Percentiles rank a stretch among this genome's conserved stretches.
Evolutionary conservation across 92 coral and sea anemone species (phyloP).

Genomic region (Virgularia gustaviana): DNA sequence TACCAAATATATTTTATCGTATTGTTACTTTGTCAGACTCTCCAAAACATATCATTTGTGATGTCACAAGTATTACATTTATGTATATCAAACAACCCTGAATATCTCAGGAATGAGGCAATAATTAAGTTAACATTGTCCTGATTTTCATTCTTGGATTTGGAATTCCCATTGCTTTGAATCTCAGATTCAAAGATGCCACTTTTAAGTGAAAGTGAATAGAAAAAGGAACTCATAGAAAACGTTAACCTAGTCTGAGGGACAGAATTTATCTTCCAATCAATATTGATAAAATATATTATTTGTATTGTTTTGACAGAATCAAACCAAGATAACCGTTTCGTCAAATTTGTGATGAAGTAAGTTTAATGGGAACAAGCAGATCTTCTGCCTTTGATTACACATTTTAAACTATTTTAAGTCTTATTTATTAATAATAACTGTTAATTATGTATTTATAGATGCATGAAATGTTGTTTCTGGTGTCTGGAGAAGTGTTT

Average conservation of each 20-base stretch:
- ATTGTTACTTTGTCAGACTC: too few relatives aligned
- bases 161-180: too few relatives aligned
- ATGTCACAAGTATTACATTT: too few relatives aligned
- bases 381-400: not conserved
- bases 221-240: not conserved
- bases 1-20: too few relatives aligned
- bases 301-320: slow-evolving; percentile 21
- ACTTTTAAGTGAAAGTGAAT: not conserved
- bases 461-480: slow-evolving; percentile 96
- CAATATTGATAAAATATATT: not conserved
- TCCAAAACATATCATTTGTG: too few relatives aligned
- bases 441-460: slow-evolving; percentile 7
- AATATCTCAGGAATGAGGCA: too few relatives aligned
- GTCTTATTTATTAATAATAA: not conserved
- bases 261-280: not conserved
- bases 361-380: slow-evolving; percentile 40
- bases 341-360: slow-evolving; percentile 49
- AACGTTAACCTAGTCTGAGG: not conserved
- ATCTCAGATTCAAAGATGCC: not conserved
- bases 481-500: slow-evolving; percentile 98
- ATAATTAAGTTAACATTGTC: too few relatives aligned
- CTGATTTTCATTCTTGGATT: too few relatives aligned
- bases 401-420: not conserved
- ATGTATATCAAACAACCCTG: too few relatives aligned
- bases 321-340: slow-evolving; percentile 47